Base-by-base conservation (phyloP, 1,140 invertebrate species). In the Mamestra configurata region DNA sequence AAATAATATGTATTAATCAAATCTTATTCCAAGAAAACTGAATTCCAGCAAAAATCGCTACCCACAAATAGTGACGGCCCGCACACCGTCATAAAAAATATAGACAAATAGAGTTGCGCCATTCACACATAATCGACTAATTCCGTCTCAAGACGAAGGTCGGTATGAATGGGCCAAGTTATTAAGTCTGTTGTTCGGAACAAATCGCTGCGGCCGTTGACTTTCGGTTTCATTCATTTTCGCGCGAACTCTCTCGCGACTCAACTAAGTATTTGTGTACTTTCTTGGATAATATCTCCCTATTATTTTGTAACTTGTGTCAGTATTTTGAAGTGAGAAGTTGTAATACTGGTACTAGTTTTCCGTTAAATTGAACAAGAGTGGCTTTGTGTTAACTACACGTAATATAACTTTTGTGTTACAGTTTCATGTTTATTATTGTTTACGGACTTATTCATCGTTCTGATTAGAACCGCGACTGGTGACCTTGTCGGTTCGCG, bases 161-260 rank as follows among this genome's bases (percentile, higher is more conserved):
- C 64, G 64, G 82, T 90, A 90, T 87, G 89, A 86, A 86, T 86
- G 82, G 78, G 78, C 78, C 80, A 78, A 90, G 84, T 88, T 92
- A 89, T 89, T 88, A 88, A 85, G 84, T 84, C 86, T 68, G 64
- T 90, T 90, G 86, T 84, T 89, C 81, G 68, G 46, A 84, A 68
- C 64, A 46, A 68, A 68, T 68, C 64, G 22, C 20, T 68, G 40
- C 4, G 89, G 90, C 84, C 90, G 86, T 92, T 90, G 90, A 92
- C 89, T 89, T 92, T 88, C 83, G 81, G 79, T 91, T 92, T 90
- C 87, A 90, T 92, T 92, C 89, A 92, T 64, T 68, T 68, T 46
- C 64, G 37, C 64, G 64, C 20, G 64, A 68, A 68, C 37, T 68
- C 64, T 5, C 0, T 20, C 64, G 64, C 64, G 64, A 68, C 37